Percentiles rank a stretch among this genome's conserved stretches.
Conservation (phyloP, 2,797 vertebrate genomes). For the Molossus alvarezi region DNA sequence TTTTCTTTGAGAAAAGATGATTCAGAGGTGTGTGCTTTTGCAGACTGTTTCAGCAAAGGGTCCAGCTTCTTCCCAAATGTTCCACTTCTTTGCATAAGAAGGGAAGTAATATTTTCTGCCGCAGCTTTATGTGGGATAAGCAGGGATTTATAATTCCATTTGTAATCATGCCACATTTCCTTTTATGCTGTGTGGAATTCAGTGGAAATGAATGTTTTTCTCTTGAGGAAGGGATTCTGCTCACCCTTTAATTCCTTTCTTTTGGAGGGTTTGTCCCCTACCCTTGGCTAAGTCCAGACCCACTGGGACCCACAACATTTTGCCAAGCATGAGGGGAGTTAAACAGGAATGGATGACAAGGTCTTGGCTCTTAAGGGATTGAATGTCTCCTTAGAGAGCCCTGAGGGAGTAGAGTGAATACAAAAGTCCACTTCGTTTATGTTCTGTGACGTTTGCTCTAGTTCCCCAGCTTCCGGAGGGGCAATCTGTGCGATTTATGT, state of each 20-base stretch:
- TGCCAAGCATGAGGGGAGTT: neutral
- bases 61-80: neutral
- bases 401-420: neutral
- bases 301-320: neutral
- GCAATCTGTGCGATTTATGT: neutral
- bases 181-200: neutral
- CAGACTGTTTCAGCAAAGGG: neutral
- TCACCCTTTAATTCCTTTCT: neutral
- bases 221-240: slow-evolving; percentile 4
- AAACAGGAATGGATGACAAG: neutral
- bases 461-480: neutral
- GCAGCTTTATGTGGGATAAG: neutral
- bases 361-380: neutral
- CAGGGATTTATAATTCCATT: neutral
- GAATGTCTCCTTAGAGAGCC: neutral
- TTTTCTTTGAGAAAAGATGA: neutral
- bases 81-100: neutral
- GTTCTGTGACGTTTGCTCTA: neutral
- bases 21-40: neutral
- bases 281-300: neutral
- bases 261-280: neutral
- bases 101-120: slow-evolving; percentile 1
- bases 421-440: neutral
- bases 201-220: neutral
- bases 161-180: neutral